Evolutionary conservation across 2,113 vertebrate genomes (phyloP), one percentile per base, ranked within the genome.

Genomic region (Gavialis gangeticus): DNA sequence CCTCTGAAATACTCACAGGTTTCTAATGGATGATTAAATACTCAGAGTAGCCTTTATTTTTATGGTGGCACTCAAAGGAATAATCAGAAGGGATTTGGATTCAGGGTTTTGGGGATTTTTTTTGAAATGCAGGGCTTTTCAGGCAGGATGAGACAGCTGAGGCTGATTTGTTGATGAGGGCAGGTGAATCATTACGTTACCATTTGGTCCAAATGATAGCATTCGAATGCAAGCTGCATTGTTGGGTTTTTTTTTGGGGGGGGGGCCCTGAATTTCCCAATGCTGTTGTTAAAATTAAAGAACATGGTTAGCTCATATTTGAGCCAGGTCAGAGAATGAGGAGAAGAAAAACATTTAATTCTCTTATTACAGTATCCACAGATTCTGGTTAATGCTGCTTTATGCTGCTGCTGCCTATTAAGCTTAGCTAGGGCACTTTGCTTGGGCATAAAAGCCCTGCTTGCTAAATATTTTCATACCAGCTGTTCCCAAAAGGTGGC

Each of bases 401-500:
- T 89, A 55, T 78, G 83, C 67, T 85, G 75, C 78, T 93, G 75
- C 88, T 93, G 86, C 73, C 59, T 90, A 91, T 93, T 85, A 78
- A 94, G 80, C 87, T 84, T 73, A 76, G 81, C 94, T 88, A 85
- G 92, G 91, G 92, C 0, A 0, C 54, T 58, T 69, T 73, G 46
- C 54, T 14, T 58, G 71, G 64, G 22, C 71, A 89, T 81, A 58
- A 90, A 96, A 91, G 89, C 86, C 69, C 75, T 92, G 82, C 60
- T 90, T 84, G 56, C 94, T 95, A 95, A 95, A 94, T 96, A 95
- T 96, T 94, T 96, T 94, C 90, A 94, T 88, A 92, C 85, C 91
- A 89, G 91, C 95, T 95, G 95, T 87, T 96, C 93, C 87, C 90
- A 63, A 97, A 96, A 97, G 94, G 92, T 97, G 96, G 91, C 91